Evolutionary conservation across 1,140 invertebrate genomes (phyloP).

Genomic region (Sesamia nonagrioides): DNA sequence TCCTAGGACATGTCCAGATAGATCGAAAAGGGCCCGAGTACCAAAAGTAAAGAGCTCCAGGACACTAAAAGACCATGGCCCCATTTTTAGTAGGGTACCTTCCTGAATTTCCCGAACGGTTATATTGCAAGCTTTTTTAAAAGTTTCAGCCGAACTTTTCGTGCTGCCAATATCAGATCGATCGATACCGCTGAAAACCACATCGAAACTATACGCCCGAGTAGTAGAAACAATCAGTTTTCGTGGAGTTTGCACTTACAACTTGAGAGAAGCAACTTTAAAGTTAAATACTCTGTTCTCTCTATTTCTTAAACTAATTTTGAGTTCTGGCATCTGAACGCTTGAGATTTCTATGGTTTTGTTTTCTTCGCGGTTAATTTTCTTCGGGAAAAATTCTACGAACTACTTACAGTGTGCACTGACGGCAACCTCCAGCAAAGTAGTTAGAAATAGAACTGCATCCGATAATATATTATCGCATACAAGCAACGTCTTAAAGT

Average conservation of each 20-base stretch:
- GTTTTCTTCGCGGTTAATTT: background rate
- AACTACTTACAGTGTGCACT: too few relatives aligned
- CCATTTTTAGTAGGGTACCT: background rate
- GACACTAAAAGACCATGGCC: too few relatives aligned
- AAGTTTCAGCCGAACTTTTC: background rate
- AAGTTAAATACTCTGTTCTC: slow-evolving; percentile 32
- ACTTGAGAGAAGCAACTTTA: slow-evolving; percentile 5
- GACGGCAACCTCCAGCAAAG: too few relatives aligned
- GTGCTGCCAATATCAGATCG: background rate
- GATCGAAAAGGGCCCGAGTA: too few relatives aligned
- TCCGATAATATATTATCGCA: too few relatives aligned
- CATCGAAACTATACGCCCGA: background rate
- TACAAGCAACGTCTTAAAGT: too few relatives aligned
- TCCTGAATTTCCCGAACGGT: background rate
- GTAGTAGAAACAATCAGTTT: slow-evolving; percentile 25
- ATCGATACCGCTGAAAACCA: slow-evolving; percentile 8
- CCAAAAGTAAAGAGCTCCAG: too few relatives aligned
- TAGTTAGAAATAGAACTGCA: too few relatives aligned
- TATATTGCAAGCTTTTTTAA: background rate
- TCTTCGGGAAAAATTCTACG: too few relatives aligned
- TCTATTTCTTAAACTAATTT: slow-evolving; percentile 1
- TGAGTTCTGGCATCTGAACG: background rate
- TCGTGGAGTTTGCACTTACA: slow-evolving; percentile 14
- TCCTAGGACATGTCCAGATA: too few relatives aligned
- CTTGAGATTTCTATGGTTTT: background rate